These are phyloP conservation scores for Hippoglossus stenolepis DNA, from an alignment of 2,113 vertebrate species.

Conservation along the genomic window DNA sequence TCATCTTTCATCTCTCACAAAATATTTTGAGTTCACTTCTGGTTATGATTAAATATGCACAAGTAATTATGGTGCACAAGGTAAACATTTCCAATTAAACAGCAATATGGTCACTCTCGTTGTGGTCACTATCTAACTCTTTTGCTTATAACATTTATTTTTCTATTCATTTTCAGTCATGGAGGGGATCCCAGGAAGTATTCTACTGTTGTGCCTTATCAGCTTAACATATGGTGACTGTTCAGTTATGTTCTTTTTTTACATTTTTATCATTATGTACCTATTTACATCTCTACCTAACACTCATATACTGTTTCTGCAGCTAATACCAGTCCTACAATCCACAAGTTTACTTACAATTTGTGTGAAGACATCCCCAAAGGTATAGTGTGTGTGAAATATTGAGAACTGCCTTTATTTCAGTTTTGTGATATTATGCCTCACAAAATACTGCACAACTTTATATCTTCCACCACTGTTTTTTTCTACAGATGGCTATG, in stretches of 20 bases:
- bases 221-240: slow-evolving; percentile 63
- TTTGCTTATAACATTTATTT: not conserved
- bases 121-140: not conserved
- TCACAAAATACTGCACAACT: not conserved
- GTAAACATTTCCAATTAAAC: too few relatives aligned
- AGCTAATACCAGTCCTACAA: slow-evolving; percentile 59
- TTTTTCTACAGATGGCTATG: slow-evolving; percentile 44
- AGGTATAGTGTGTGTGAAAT: slow-evolving; percentile 41
- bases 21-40: too few relatives aligned
- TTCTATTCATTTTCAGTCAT: slow-evolving; percentile 54
- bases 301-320: slow-evolving; percentile 17
- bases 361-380: slow-evolving; percentile 55
- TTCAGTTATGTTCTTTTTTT: not conserved
- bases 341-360: fast-evolving
- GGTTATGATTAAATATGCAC: too few relatives aligned
- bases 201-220: slow-evolving; percentile 67
- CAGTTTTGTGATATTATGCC: not conserved
- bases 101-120: too few relatives aligned
- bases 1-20: too few relatives aligned
- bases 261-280: not conserved
- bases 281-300: not conserved
- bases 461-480: not conserved
- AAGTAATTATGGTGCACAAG: too few relatives aligned
- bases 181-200: slow-evolving; percentile 28
- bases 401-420: not conserved